These are phyloP conservation scores for Eutrigla gurnardus DNA, from an alignment of 2,797 vertebrate genomes.

Conservation along the genomic window DNA sequence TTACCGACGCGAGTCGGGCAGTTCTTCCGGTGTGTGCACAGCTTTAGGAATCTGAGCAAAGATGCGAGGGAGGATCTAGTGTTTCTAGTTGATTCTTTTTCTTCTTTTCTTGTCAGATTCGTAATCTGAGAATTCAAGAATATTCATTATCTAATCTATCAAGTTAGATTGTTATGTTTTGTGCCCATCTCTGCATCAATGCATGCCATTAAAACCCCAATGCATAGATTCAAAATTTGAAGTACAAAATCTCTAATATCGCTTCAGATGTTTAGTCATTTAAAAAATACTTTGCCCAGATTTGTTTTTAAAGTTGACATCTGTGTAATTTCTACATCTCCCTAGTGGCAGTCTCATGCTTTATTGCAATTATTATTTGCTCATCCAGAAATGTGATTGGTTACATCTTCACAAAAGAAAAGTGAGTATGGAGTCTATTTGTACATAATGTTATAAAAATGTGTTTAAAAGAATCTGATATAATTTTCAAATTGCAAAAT, in stretches of 20 bases:
- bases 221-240: too few species aligned
- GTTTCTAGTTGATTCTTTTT: background rate
- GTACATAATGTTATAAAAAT: background rate
- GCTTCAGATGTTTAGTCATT: too few species aligned
- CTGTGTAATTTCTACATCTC: background rate
- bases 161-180: too few species aligned
- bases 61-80: background rate
- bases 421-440: conserved; percentile 76
- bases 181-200: too few species aligned
- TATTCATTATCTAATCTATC: too few species aligned
- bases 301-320: background rate
- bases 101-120: too few species aligned
- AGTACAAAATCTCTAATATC: too few species aligned
- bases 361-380: conserved; percentile 62
- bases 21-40: too few species aligned
- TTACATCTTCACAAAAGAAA: conserved; percentile 84
- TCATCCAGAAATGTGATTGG: conserved; percentile 76
- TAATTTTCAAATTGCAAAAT: too few species aligned
- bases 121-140: background rate
- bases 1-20: too few species aligned
- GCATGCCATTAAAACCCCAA: too few species aligned
- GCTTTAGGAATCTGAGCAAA: background rate
- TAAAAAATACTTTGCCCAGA: background rate
- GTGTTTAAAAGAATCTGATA: too few species aligned
- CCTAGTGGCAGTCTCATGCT: conserved; percentile 65